phyloP scores from a whole-genome alignment of 1,140 invertebrate genomes.

The Aphelinus atriplicis region DNA sequence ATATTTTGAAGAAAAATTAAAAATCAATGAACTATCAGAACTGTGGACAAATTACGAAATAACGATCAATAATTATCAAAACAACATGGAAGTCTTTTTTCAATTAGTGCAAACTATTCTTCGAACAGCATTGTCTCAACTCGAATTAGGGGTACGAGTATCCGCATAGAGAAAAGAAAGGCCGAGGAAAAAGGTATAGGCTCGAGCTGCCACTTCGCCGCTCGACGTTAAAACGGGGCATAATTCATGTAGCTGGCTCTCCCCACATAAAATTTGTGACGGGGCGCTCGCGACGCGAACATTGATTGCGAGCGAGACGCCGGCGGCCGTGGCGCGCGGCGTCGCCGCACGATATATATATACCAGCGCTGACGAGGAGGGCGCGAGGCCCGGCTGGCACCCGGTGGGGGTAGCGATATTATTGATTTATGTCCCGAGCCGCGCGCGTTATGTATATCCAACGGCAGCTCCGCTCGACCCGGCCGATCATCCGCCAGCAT shows the following conservation, averaged over 20 bases:
- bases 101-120: too few species aligned
- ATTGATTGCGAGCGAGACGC: conserved; percentile 63
- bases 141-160: not conserved
- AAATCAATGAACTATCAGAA: too few species aligned
- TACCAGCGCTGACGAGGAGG: conserved; percentile 36
- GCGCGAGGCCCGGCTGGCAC: conserved; percentile 47
- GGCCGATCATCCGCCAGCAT: conserved; percentile 52
- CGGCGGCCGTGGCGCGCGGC: conserved; percentile 25
- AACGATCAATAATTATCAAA: too few species aligned
- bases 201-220: not conserved
- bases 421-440: conserved; percentile 64
- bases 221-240: conserved; percentile 20
- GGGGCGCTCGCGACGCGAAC: conserved; percentile 52
- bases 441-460: conserved; percentile 57
- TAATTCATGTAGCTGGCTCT: conserved; percentile 22
- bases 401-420: conserved; percentile 57
- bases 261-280: conserved; percentile 49
- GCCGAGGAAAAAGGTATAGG: not conserved
- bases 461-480: conserved; percentile 45
- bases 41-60: too few species aligned
- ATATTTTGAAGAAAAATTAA: too few species aligned
- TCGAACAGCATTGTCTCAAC: too few species aligned
- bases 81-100: too few species aligned
- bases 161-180: not conserved
- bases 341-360: too few species aligned